A percentile compares a stretch with the other conserved stretches of the same genome.
Evolutionary conservation across 2,888 invertebrate genomes (phyloP).

Genomic region (Rhogogaster chlorosoma): DNA sequence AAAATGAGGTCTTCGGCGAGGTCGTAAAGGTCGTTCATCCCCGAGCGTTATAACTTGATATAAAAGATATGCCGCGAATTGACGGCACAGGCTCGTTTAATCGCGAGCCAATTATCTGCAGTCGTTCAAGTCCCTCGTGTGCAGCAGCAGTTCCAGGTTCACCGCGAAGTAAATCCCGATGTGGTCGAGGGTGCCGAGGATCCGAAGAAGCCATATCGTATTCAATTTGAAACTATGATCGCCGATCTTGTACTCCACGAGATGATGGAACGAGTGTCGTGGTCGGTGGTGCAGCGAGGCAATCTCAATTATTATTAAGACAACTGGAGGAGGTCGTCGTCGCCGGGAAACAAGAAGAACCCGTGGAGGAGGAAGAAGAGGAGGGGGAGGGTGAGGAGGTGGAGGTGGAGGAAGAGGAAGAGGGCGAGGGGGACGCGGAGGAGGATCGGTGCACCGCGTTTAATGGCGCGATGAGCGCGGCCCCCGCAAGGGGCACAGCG

Average conservation of each 20-base stretch:
- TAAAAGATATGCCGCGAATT: slow-evolving; percentile 29
- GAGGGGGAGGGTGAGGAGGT: background rate
- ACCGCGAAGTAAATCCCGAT: background rate
- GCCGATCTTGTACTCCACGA: background rate
- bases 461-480: slow-evolving; percentile 78
- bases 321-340: slow-evolving; percentile 50
- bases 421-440: slow-evolving; percentile 33
- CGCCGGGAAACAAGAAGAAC: slow-evolving; percentile 31
- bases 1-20: slow-evolving; percentile 29
- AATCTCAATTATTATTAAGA: slow-evolving; percentile 40
- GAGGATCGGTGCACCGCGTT: slow-evolving; percentile 63
- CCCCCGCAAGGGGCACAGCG: slow-evolving; percentile 75
- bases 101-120: slow-evolving; percentile 15
- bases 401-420: background rate
- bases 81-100: slow-evolving; percentile 31
- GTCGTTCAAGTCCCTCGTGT: background rate
- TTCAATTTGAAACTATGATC: slow-evolving; percentile 1
- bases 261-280: slow-evolving; percentile 3
- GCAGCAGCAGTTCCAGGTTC: background rate
- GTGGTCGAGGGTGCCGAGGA: background rate
- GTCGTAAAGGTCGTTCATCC: slow-evolving; percentile 41
- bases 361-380: background rate
- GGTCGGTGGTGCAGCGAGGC: slow-evolving; percentile 1
- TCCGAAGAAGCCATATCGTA: background rate
- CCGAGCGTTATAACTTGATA: background rate